phyloP scores from a whole-genome alignment of 2,888 invertebrate genomes.

The Pogonocherus hispidulus region DNA sequence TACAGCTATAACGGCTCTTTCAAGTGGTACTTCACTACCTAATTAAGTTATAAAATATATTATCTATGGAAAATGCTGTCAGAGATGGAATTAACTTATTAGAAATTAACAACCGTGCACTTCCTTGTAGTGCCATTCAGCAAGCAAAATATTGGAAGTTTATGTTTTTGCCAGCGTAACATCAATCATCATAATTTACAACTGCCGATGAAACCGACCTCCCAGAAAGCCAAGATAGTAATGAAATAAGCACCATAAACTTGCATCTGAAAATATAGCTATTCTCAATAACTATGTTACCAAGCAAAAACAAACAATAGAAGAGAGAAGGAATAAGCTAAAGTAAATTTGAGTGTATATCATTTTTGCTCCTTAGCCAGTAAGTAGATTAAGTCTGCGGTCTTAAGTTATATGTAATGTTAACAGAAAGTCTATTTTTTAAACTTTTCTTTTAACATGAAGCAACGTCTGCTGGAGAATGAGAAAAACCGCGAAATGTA shows the following conservation, averaged over 20 bases:
- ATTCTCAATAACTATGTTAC: too few relatives aligned
- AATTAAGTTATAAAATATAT: slow-evolving; percentile 28
- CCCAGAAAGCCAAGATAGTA: neutral
- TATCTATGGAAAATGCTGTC: neutral
- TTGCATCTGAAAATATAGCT: neutral
- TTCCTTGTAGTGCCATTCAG: slow-evolving; percentile 19
- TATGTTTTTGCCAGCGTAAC: slow-evolving; percentile 3
- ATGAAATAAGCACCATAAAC: too few relatives aligned
- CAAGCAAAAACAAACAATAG: too few relatives aligned
- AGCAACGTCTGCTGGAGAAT: too few relatives aligned
- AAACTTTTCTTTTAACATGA: too few relatives aligned
- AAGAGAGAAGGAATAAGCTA: too few relatives aligned
- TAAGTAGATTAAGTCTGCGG: too few relatives aligned
- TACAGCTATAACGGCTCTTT: neutral
- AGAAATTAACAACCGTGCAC: slow-evolving; percentile 10
- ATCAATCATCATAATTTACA: slow-evolving; percentile 2
- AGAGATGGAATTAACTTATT: slow-evolving; percentile 10
- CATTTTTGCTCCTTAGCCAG: too few relatives aligned
- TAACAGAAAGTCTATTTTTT: too few relatives aligned
- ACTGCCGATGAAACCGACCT: slow-evolving; percentile 4
- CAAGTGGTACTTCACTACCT: neutral
- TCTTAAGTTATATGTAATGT: too few relatives aligned
- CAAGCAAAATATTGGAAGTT: slow-evolving; percentile 5
- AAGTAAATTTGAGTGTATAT: too few relatives aligned
- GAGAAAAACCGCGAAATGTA: too few relatives aligned